Evolutionary conservation across 92 coral and sea anemone genomes (phyloP), one percentile per base, ranked within the genome.

Genomic region (Paramuricea clavata): DNA sequence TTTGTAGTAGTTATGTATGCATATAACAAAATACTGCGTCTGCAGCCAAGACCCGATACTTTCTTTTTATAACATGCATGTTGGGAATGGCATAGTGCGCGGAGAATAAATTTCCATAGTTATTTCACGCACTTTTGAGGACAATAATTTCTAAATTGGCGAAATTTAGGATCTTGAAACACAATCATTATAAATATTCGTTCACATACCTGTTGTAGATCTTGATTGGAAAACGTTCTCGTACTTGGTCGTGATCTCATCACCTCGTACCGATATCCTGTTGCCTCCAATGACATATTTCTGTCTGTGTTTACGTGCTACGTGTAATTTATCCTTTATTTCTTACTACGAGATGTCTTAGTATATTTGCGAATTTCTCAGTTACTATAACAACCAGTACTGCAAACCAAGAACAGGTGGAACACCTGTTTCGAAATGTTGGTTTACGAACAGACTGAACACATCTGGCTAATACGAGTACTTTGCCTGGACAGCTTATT

Each of bases 231-330:
- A 44, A 15, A 31, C 49, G 49, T 22, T 33, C 73, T 30, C 43
- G 49, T 30, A 2, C 41, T 30, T 43, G 32, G 49, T 21, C 21
- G 49, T 31, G 79, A 42, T 73, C 32, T 73, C 56, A 43, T 73
- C 28, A 27, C 35, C 54, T 73, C 79, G 32, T 39, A 73, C 26
- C 79, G 57, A 26, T 22, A 73, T 23, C 79, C 54, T 73, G 79
- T 73, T 73, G 79, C 79, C 15, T 73, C 32, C 32, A 73, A 73
- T 26, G 79, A 73, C 79, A 73, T 73, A 23, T 73, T 52, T 43
- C 27, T 54, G 62, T 3, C 62, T 10, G 54, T 47, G 54, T 47
- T 47, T 47, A 10, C 19, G 1, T 47, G 13, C 42, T 3, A 15
- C 10, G 13, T 47, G 52, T 15, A 47, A 47, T 47, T 47, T 47